These are phyloP conservation scores for Thysanoteuthis rhombus DNA, from an alignment of 2,888 invertebrate genomes.

Conservation along the genomic window DNA sequence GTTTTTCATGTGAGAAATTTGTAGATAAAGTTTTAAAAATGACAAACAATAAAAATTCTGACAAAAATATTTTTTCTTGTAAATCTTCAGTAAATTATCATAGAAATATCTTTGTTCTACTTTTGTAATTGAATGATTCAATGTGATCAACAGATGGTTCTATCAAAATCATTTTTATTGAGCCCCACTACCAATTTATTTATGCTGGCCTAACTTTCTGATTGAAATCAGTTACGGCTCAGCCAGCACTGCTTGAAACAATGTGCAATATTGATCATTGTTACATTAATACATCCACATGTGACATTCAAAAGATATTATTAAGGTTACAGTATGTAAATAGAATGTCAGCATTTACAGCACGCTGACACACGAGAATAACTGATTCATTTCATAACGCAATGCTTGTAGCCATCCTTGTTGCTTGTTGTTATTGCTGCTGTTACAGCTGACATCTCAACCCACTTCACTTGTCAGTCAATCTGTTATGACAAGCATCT, in stretches of 20 bases:
- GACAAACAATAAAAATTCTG: not conserved
- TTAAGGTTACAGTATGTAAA: not conserved
- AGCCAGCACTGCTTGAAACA: not conserved
- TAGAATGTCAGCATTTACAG: not conserved
- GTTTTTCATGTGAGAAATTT: conserved; percentile 12
- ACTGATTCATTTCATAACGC: not conserved
- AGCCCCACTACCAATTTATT: not conserved
- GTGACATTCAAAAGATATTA: too few relatives aligned
- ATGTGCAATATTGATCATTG: not conserved
- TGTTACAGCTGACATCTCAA: not conserved
- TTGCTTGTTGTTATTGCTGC: not conserved
- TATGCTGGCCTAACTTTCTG: not conserved
- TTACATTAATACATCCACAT: not conserved
- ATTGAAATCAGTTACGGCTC: not conserved
- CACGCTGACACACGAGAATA: not conserved
- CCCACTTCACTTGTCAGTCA: not conserved
- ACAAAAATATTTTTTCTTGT: not conserved
- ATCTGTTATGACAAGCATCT: not conserved
- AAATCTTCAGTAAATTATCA: not conserved
- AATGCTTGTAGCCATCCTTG: not conserved
- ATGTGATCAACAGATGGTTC: not conserved
- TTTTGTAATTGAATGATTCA: not conserved
- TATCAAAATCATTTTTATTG: not conserved
- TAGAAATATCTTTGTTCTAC: not conserved
- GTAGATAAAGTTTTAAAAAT: not conserved